Percentiles rank a stretch among this genome's conserved stretches.
Conservation (phyloP, 2,888 invertebrate genomes). For the Habroteleia sp. region DNA sequence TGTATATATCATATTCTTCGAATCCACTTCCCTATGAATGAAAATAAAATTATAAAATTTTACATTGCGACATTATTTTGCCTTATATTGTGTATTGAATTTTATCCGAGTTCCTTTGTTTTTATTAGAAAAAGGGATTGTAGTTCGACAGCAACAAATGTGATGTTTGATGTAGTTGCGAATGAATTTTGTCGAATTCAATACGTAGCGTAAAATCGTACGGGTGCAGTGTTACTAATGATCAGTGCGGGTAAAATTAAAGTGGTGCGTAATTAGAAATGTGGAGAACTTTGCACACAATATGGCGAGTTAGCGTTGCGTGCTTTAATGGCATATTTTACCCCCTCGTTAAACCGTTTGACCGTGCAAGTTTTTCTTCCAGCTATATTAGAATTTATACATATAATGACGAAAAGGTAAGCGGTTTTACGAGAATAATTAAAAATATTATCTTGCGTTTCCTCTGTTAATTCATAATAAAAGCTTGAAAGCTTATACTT, state of each 20-base stretch:
- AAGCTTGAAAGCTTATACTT: no score
- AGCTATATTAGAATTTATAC: conserved; percentile 66
- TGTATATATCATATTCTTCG: no score
- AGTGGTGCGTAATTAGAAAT: conserved; percentile 54
- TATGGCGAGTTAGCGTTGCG: conserved; percentile 64
- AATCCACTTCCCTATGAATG: no score
- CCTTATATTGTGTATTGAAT: no score
- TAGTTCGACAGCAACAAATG: no score
- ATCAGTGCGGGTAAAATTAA: conserved; percentile 44
- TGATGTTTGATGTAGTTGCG: conserved; percentile 5
- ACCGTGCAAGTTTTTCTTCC: conserved; percentile 67
- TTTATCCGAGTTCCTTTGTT: no score
- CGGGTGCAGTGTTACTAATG: conserved; percentile 53
- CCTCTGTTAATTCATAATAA: not conserved
- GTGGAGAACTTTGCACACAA: conserved; percentile 64
- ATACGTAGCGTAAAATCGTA: conserved; percentile 17
- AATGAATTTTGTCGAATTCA: conserved; percentile 30
- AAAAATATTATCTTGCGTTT: conserved; percentile 36
- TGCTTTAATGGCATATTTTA: conserved; percentile 68
- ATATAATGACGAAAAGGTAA: conserved; percentile 26
- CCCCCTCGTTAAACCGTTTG: conserved; percentile 71
- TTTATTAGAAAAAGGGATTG: conserved; percentile 1
- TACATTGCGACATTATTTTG: no score
- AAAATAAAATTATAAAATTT: not conserved
- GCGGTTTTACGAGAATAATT: conserved; percentile 33